Conservation (phyloP, 2,113 vertebrate species). For the Geococcyx californianus region DNA sequence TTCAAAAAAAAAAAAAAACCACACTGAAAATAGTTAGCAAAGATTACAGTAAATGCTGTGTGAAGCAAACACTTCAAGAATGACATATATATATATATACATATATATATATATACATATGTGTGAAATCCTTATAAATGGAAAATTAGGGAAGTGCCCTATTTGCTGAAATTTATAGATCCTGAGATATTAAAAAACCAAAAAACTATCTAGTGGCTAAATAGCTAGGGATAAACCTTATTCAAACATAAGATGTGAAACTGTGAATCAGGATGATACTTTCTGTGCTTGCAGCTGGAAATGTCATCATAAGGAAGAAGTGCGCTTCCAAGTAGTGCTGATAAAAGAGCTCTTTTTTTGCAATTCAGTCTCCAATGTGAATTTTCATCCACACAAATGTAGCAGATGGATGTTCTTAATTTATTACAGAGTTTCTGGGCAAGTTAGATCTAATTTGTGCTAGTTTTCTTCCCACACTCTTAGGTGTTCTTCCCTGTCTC, state of each 20-base stretch:
- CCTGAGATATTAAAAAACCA: neutral
- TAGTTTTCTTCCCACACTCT: neutral
- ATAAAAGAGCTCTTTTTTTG: neutral
- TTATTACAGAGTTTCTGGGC: neutral
- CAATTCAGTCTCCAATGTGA: neutral
- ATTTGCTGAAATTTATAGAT: neutral
- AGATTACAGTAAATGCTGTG: neutral
- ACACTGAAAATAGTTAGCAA: neutral
- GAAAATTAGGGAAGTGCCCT: neutral
- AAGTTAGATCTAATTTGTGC: neutral
- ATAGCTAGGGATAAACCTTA: neutral
- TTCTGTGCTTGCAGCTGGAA: neutral
- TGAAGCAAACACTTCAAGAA: neutral
- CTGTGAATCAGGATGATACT: neutral
- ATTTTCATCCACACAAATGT: neutral
- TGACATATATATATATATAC: neutral
- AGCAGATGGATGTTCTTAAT: neutral
- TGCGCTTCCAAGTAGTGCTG: neutral
- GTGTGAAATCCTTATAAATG: neutral
- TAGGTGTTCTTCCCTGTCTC: neutral
- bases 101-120: too few species aligned
- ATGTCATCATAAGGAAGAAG: neutral
- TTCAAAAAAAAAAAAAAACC: too few species aligned
- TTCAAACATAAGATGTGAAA: neutral
- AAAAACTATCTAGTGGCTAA: neutral